These are phyloP conservation scores for Hermaeophaga mercurialis DNA, from an alignment of 2,888 invertebrate species.

Conservation along the genomic window DNA sequence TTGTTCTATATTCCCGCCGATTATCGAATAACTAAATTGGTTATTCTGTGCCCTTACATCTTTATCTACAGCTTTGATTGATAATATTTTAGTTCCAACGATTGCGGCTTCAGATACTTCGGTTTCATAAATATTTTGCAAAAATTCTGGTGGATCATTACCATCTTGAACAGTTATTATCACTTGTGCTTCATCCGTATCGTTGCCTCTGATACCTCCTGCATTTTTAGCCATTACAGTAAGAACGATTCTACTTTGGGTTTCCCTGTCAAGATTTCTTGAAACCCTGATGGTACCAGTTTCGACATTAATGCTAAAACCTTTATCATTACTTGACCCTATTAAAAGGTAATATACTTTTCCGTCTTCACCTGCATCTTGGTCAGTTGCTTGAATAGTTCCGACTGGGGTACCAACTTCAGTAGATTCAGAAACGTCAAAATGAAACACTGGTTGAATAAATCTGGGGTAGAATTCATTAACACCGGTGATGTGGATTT, in stretches of 20 bases:
- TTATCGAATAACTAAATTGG: slow-evolving; percentile 88
- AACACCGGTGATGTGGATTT: slow-evolving; percentile 79
- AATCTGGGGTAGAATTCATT: slow-evolving; percentile 91
- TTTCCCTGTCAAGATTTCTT: slow-evolving; percentile 81
- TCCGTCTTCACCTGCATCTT: slow-evolving; percentile 87
- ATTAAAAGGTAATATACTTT: slow-evolving; percentile 90
- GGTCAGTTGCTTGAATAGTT: slow-evolving; percentile 84
- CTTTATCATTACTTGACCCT: slow-evolving; percentile 89
- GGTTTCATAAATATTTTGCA: slow-evolving; percentile 77
- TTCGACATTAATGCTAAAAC: slow-evolving; percentile 83
- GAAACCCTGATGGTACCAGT: slow-evolving; percentile 86
- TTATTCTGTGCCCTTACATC: slow-evolving; percentile 91
- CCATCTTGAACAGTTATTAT: slow-evolving; percentile 94
- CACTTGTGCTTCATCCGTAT: slow-evolving; percentile 94
- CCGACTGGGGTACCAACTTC: slow-evolving; percentile 85
- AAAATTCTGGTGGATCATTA: slow-evolving; percentile 93
- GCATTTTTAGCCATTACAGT: slow-evolving; percentile 94
- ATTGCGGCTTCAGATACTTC: slow-evolving; percentile 80
- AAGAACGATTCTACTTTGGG: slow-evolving; percentile 85
- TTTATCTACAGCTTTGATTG: slow-evolving; percentile 87
- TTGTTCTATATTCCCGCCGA: slow-evolving; percentile 81
- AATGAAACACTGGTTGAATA: slow-evolving; percentile 86
- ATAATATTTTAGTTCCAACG: slow-evolving; percentile 74
- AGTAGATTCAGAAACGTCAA: slow-evolving; percentile 91
- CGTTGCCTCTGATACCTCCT: slow-evolving; percentile 92